Conservation (phyloP, 1,140 invertebrate genomes). For the Chironomus tepperi region DNA sequence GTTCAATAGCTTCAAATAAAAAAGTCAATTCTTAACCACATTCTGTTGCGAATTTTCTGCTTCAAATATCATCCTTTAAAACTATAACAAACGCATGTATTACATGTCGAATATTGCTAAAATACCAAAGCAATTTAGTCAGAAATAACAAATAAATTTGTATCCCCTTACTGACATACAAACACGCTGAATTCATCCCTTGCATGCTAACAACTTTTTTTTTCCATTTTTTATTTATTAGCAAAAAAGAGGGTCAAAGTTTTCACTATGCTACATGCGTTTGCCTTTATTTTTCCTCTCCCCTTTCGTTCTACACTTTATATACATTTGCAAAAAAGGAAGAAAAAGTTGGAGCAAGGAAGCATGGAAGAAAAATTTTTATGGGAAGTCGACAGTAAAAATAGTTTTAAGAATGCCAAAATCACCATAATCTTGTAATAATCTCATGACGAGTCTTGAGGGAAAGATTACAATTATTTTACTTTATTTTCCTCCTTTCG, state of each 20-base stretch:
- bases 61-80: too few species aligned
- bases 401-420: not conserved
- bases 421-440: slow-evolving; percentile 17
- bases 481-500: not conserved
- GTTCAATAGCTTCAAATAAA: too few species aligned
- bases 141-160: too few species aligned
- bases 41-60: too few species aligned
- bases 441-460: slow-evolving; percentile 6
- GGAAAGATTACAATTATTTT: slow-evolving; percentile 9
- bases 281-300: not conserved
- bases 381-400: not conserved
- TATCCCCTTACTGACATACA: too few species aligned
- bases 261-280: not conserved
- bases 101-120: too few species aligned
- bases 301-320: not conserved
- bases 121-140: too few species aligned
- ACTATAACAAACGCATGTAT: too few species aligned
- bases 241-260: slow-evolving; percentile 21
- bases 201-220: not conserved
- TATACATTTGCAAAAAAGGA: not conserved
- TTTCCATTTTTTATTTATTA: slow-evolving; percentile 15
- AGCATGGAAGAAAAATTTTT: not conserved
- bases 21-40: too few species aligned
- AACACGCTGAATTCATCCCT: too few species aligned
- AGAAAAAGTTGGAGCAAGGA: not conserved